These are phyloP conservation scores for Epizoanthus ramosus DNA, from an alignment of 92 coral and sea anemone genomes.

Conservation along the genomic window DNA sequence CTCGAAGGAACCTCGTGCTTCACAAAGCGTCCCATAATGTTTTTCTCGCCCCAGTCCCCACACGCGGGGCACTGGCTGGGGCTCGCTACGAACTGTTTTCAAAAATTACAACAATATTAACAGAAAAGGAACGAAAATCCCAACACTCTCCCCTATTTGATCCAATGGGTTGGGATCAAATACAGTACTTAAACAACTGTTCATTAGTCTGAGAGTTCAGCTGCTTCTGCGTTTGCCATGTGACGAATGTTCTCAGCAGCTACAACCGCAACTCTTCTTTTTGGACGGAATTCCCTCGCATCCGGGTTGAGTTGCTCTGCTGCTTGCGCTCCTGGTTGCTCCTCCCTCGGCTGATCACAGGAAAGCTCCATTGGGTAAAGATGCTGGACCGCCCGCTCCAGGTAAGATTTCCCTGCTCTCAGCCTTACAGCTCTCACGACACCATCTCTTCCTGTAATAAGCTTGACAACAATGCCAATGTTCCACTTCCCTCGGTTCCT, in stretches of 20 bases:
- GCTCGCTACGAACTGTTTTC: too few species aligned
- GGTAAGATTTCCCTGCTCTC: conserved; percentile 41
- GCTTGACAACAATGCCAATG: conserved; percentile 36
- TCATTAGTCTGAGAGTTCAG: conserved; percentile 26
- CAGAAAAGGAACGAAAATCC: not conserved
- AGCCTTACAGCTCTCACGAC: conserved; percentile 38
- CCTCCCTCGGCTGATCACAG: conserved; percentile 24
- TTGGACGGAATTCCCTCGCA: conserved; percentile 41
- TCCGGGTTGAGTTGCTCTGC: conserved; percentile 31
- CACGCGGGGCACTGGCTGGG: too few species aligned
- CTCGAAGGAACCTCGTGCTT: too few species aligned
- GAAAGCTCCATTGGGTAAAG: conserved; percentile 51
- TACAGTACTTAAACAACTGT: conserved; percentile 31
- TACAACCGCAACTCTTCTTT: conserved; percentile 43
- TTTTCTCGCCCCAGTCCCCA: too few species aligned
- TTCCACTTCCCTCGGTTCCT: conserved; percentile 56
- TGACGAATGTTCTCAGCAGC: conserved; percentile 40
- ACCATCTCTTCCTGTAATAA: conserved; percentile 35
- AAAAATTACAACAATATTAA: not conserved
- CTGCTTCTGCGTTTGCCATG: conserved; percentile 23
- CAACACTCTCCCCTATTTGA: conserved; percentile 49
- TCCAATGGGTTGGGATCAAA: conserved; percentile 42
- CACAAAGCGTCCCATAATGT: too few species aligned
- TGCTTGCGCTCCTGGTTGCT: conserved; percentile 13
- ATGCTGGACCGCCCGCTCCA: conserved; percentile 52